These are phyloP conservation scores for Diadophis punctatus DNA, from an alignment of 2,113 vertebrate genomes.

Conservation along the genomic window DNA sequence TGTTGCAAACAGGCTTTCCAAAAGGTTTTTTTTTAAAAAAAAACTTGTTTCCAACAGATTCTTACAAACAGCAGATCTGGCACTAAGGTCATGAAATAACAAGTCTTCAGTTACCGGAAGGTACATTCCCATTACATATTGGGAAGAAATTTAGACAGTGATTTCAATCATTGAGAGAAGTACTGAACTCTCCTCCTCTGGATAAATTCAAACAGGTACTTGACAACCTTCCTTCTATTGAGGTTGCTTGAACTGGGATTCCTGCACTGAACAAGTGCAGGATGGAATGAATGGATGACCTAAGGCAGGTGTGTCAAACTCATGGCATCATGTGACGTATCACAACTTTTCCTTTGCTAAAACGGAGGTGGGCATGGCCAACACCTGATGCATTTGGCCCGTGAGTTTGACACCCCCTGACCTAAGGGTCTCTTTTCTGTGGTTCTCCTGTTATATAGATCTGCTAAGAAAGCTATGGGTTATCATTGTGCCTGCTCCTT, in stretches of 20 bases:
- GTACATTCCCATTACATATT: not conserved
- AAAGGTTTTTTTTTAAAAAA: not conserved
- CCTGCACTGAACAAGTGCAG: not conserved
- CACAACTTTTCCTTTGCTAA: too few relatives aligned
- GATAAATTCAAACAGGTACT: not conserved
- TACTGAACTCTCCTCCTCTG: not conserved
- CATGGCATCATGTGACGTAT: too few relatives aligned
- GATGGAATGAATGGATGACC: not conserved
- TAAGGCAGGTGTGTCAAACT: not conserved
- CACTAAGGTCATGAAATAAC: not conserved
- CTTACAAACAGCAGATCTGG: not conserved
- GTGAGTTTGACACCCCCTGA: not conserved
- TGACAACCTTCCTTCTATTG: not conserved
- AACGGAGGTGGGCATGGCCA: too few relatives aligned
- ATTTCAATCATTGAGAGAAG: not conserved
- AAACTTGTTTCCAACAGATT: not conserved
- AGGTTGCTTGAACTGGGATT: not conserved
- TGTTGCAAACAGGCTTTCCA: not conserved
- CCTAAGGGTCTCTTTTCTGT: not conserved
- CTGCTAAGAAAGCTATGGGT: not conserved
- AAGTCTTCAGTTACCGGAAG: not conserved
- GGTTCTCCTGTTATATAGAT: not conserved
- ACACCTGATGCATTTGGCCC: too few relatives aligned
- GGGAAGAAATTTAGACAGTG: not conserved
- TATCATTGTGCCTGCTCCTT: not conserved